Evolutionary conservation across 2,797 vertebrate genomes (phyloP), one percentile per base, ranked within the genome.

Genomic region (Furcifer pardalis): DNA sequence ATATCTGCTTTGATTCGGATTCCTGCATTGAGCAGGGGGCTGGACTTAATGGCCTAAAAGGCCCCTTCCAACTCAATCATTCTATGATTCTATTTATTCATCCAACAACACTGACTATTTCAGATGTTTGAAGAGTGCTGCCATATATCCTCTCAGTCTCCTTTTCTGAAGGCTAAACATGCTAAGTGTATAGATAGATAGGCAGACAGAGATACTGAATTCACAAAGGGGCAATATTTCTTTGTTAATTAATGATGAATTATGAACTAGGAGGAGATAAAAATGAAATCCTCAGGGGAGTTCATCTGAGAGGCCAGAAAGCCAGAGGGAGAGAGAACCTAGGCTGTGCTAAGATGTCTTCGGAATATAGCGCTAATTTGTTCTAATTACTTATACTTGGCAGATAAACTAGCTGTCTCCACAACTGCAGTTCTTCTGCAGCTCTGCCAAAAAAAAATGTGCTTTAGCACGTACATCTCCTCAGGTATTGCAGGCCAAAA

Each of bases 381-480:
- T 79, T 87, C 79, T 89, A 66, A 84, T 19, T 30, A 80, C 4
- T n/a, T 77, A 72, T 83, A 30, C 2, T 76, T 21, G 7, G 32
- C 1, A 42, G 19, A 74, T 71, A n/a, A 23, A 82, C 78, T 82
- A 8, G 35, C 71, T 89, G 75, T 74, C 88, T 74, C 60, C 25
- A 42, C 32, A 76, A 12, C 52, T 49, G 52, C 35, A 81, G 21
- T 62, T 89, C 8, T 84, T 93, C 79, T 46, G 21, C 13, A 32
- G 10, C 13, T 82, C 72, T 32, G 62, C 32, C 72, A 49, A 59
- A n/a, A 82, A 83, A 84, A 69, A 84, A 89, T 86, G 86, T 9
- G 1, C 72, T 80, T n/a, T n/a, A n/a, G n/a, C n/a, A n/a, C n/a
- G n/a, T n/a, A n/a, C 35, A 65, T 83, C 59, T 92, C 75, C 49